These are phyloP conservation scores for Tipula confusa DNA, from an alignment of 2,888 invertebrate species.

Conservation along the genomic window DNA sequence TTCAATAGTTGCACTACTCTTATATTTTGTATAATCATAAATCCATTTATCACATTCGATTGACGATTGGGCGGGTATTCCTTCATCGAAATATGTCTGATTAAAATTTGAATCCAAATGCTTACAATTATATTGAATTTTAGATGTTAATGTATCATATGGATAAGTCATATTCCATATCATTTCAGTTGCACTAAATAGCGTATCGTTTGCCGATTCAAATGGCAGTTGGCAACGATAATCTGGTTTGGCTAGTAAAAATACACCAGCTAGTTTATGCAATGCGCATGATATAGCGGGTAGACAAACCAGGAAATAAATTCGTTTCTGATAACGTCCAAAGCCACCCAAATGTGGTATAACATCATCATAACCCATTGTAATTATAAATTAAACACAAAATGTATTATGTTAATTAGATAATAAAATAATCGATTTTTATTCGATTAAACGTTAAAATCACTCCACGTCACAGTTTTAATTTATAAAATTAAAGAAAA, in stretches of 20 bases:
- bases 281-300: constrained; percentile 69
- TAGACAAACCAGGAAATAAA: constrained; percentile 64
- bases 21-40: constrained; percentile 57
- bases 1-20: constrained; percentile 63
- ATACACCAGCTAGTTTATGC: constrained; percentile 68
- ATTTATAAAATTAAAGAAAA: not conserved
- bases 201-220: constrained; percentile 53
- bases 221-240: constrained; percentile 60
- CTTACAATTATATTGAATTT: constrained; percentile 39
- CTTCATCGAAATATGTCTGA: constrained; percentile 42
- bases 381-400: constrained; percentile 30
- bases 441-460: not conserved
- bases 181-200: constrained; percentile 50
- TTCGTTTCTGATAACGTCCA: constrained; percentile 64
- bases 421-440: not conserved
- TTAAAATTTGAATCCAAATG: constrained; percentile 51
- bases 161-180: constrained; percentile 54
- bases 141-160: constrained; percentile 48
- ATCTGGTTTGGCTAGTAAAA: constrained; percentile 61
- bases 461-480: not conserved
- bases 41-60: constrained; percentile 55
- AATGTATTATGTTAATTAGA: not conserved
- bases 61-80: constrained; percentile 40
- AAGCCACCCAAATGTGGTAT: constrained; percentile 65
- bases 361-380: constrained; percentile 68